Conservation (phyloP, 2,113 vertebrate species). For the Elgaria multicarinata region DNA sequence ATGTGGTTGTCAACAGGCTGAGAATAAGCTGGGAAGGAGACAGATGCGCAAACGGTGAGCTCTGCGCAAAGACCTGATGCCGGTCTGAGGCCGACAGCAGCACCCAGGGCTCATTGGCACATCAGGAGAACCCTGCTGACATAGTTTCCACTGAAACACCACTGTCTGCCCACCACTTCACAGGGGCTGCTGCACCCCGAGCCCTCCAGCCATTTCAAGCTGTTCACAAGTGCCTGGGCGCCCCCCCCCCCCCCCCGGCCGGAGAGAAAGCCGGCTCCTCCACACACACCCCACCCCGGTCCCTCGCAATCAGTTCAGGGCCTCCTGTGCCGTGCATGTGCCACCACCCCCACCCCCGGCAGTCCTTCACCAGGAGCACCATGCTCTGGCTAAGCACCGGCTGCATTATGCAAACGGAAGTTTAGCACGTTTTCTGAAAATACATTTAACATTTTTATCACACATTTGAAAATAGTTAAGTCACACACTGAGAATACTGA, state of each 20-base stretch:
- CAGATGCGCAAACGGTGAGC: constrained; percentile 20
- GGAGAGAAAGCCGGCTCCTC: neutral
- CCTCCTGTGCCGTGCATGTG: no score
- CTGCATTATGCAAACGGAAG: neutral
- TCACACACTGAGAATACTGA: neutral
- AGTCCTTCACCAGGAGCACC: neutral
- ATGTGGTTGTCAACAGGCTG: constrained; percentile 94
- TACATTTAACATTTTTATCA: neutral
- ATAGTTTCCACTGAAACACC: neutral
- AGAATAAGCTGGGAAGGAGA: constrained; percentile 83
- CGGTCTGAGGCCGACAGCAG: neutral
- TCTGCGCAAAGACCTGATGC: neutral
- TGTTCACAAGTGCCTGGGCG: neutral
- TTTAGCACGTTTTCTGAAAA: no score
- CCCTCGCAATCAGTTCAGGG: no score
- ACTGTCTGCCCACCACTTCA: neutral
- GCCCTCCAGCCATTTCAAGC: neutral
- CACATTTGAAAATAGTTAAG: neutral
- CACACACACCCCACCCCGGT: neutral
- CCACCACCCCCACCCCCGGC: no score
- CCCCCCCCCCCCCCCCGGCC: neutral
- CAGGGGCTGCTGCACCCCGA: neutral
- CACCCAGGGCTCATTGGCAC: neutral
- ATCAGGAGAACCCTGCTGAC: neutral
- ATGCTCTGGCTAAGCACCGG: neutral